Conservation (phyloP, 2,797 vertebrate species). For the Poecilia velifera region DNA sequence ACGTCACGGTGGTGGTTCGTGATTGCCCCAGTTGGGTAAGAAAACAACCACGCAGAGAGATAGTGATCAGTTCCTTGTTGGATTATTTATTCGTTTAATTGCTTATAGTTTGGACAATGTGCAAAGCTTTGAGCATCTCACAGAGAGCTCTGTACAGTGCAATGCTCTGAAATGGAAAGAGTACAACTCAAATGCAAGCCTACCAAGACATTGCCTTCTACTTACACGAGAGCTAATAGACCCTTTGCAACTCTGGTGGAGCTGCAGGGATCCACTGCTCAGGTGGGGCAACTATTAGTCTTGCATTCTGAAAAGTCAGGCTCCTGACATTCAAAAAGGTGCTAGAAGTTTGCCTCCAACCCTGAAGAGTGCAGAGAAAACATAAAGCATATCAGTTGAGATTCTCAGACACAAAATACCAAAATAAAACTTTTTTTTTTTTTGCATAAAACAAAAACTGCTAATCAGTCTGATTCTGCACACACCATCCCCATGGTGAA, state of each 20-base stretch:
- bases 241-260: background rate
- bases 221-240: background rate
- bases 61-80: background rate
- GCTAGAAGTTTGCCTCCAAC: background rate
- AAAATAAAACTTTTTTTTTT: background rate
- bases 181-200: background rate
- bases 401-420: background rate
- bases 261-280: background rate
- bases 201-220: background rate
- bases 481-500: background rate
- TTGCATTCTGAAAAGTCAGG: too few species aligned
- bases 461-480: background rate
- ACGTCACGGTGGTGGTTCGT: conserved; percentile 88
- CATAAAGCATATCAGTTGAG: background rate
- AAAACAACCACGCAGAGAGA: background rate
- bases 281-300: background rate
- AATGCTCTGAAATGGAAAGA: background rate
- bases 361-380: background rate
- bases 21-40: conserved; percentile 95
- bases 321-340: too few species aligned
- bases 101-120: background rate
- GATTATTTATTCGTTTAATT: background rate
- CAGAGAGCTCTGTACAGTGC: background rate
- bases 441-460: background rate
- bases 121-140: background rate